Evolutionary conservation across 2,113 vertebrate species (phyloP), one percentile per base, ranked within the genome.

Genomic region (Xyliphius kryptos): DNA sequence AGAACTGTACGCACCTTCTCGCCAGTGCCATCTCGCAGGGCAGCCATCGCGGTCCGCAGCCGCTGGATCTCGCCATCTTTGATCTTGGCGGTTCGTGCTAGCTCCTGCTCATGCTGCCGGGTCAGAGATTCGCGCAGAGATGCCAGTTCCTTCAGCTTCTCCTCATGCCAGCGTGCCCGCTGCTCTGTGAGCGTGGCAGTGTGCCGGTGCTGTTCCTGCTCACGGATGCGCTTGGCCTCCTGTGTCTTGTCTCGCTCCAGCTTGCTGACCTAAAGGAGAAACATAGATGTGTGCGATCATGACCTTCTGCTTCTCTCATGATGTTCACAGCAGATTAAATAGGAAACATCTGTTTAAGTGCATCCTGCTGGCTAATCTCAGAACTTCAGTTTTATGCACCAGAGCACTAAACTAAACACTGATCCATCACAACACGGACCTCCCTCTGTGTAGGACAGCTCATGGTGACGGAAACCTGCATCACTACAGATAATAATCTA

Each of bases 211-310:
- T 98, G 95, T 82, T 98, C 97, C 80, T 95, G 87, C 73, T 99
- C 97, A 0, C 93, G 91, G 26, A 94, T 93, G 9, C 92, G 83
- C 77, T 97, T 97, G 0, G 88, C 91, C 79, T 99, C 95, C 84
- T 99, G 97, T 51, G 90, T 91, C 82, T 99, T 99, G 81, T 99
- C 97, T 48, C 97, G 88, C 78, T 99, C 97, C 1, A 99, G 88
- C 74, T 92, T 97, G 71, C 82, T 90, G 58, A 97, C 94, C 95
- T 98, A 71, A 2, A 13, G 7, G 9, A 59, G 12, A 48, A 22
- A 59, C 26, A 32, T 3, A 32, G 26, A 5, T 0, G 3, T 6
- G n/a, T 26, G 13, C 3, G 40, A 41, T 11, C 40, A 4, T 11
- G 40, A 12, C 13, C 13, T 10, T 41, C 13, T 41, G 40, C 40